Percentiles rank a stretch among this genome's conserved stretches.
Conservation (phyloP, 2,797 vertebrate genomes). For the Iguana delicatissima region DNA sequence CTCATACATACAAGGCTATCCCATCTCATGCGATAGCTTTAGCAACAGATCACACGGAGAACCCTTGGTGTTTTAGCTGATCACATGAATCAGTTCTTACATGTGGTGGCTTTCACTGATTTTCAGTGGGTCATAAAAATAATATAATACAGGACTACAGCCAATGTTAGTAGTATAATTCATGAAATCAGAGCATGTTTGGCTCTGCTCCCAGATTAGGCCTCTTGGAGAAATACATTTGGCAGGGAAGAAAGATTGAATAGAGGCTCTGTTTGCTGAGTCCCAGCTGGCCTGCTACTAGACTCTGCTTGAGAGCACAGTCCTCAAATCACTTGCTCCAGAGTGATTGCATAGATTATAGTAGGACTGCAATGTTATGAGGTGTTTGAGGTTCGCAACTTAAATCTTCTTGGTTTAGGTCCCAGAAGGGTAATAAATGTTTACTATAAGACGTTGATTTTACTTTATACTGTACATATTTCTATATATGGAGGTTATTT, state of each 20-base stretch:
- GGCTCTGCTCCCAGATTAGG: constrained; percentile 34
- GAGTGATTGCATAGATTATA: constrained; percentile 3
- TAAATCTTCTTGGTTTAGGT: constrained; percentile 7
- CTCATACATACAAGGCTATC: background rate
- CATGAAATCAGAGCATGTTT: constrained; percentile 28
- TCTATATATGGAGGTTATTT: background rate
- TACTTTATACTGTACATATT: background rate
- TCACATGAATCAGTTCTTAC: constrained; percentile 22
- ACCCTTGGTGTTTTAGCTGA: background rate
- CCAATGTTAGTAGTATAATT: constrained; percentile 37
- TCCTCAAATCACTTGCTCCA: background rate
- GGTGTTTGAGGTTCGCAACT: background rate
- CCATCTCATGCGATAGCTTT: background rate
- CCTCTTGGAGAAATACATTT: constrained; percentile 30
- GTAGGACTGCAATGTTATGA: background rate
- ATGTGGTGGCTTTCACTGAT: constrained; percentile 24
- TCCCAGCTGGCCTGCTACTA: constrained; percentile 21
- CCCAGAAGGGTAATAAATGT: constrained; percentile 5
- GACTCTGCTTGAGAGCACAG: background rate
- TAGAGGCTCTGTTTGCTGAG: constrained; percentile 28
- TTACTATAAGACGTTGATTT: background rate
- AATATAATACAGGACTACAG: constrained; percentile 18
- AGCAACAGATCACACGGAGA: constrained; percentile 11
- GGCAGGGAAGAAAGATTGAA: constrained; percentile 28
- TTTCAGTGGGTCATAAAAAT: constrained; percentile 32